Conservation (phyloP, 2,888 invertebrate genomes). For the Epistrophella euchroma region DNA sequence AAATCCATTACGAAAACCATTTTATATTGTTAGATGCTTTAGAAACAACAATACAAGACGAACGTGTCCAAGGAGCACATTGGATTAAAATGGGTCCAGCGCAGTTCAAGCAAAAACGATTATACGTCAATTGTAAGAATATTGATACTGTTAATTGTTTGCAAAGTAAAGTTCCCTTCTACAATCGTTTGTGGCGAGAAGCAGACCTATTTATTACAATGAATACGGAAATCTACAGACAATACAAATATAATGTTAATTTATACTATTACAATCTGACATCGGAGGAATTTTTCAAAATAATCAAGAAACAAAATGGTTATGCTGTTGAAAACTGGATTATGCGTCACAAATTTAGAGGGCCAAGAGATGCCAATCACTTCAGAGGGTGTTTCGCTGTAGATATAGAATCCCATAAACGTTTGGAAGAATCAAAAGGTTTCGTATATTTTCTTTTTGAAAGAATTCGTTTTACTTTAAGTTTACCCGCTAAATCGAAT, state of each 20-base stretch:
- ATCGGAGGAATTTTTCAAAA: constrained; percentile 29
- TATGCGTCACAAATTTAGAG: not conserved
- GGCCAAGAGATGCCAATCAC: not conserved
- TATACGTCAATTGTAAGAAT: constrained; percentile 6
- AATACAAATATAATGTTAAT: not conserved
- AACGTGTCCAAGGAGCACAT: not conserved
- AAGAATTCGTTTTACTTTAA: not conserved
- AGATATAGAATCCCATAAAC: not conserved
- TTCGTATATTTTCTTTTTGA: constrained; percentile 21
- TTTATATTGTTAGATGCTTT: constrained; percentile 3
- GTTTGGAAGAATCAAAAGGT: not conserved
- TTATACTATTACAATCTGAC: constrained; percentile 4
- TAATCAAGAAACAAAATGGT: constrained; percentile 53
- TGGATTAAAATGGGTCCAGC: not conserved
- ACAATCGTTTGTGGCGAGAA: constrained; percentile 1
- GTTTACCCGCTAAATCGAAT: too few relatives aligned
- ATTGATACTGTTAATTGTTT: not conserved
- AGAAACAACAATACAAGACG: not conserved
- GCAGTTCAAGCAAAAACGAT: not conserved
- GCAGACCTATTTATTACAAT: not conserved
- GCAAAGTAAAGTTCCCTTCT: not conserved
- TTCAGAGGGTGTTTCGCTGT: not conserved
- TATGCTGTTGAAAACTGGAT: constrained; percentile 29
- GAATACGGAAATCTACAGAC: not conserved
- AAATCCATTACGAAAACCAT: not conserved